Conservation (phyloP, 2,113 vertebrate genomes). For the Rousettus leschenaultii region DNA sequence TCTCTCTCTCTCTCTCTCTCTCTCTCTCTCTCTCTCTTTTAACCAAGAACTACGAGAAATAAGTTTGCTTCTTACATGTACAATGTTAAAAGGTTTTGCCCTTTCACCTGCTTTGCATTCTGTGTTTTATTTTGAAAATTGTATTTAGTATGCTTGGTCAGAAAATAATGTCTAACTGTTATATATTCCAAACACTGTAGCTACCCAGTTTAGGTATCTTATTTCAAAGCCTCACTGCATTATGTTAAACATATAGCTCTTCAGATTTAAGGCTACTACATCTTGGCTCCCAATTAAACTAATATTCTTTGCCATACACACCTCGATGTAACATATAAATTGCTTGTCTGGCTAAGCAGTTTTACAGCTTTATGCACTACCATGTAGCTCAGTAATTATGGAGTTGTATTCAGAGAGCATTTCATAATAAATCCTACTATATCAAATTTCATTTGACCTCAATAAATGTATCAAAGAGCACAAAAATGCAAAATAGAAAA, state of each 20-base stretch:
- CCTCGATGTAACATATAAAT: constrained; percentile 79
- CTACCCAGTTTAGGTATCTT: constrained; percentile 55
- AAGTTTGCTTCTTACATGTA: neutral
- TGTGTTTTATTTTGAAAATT: constrained; percentile 61
- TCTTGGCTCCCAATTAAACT: constrained; percentile 81
- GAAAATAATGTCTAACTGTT: constrained; percentile 66
- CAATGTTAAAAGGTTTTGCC: constrained; percentile 26
- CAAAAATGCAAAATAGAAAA: constrained; percentile 72
- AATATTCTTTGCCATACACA: constrained; percentile 79
- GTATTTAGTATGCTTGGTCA: constrained; percentile 54
- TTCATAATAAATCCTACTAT: constrained; percentile 80
- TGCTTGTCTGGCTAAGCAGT: constrained; percentile 76
- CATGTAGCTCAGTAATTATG: constrained; percentile 78
- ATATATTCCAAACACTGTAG: constrained; percentile 54
- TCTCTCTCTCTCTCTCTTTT: neutral
- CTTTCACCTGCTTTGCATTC: constrained; percentile 51
- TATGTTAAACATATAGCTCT: constrained; percentile 65
- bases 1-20: neutral
- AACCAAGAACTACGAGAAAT: constrained; percentile 2
- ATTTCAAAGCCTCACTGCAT: constrained; percentile 71
- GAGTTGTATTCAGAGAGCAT: constrained; percentile 76
- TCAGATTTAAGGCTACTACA: constrained; percentile 80
- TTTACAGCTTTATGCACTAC: constrained; percentile 81
- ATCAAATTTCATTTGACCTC: constrained; percentile 81
- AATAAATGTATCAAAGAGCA: constrained; percentile 78